Evolutionary conservation across 2,113 vertebrate species (phyloP).

Genomic region (Hiodon alosoides): DNA sequence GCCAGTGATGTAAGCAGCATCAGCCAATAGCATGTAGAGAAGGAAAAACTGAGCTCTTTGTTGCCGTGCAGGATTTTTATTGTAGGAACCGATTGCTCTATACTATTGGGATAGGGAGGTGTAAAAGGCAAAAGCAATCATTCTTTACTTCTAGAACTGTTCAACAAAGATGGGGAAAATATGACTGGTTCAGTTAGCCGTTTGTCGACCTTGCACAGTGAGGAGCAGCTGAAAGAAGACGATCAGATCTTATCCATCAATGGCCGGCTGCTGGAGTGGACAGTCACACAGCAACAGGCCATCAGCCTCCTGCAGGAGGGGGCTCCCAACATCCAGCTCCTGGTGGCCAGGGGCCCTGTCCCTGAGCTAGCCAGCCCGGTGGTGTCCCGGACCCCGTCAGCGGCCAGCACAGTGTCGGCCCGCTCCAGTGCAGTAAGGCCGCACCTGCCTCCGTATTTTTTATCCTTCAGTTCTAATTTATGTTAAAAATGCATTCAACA

Average conservation of each 20-base stretch:
- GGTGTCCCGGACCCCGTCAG: conserved; percentile 67
- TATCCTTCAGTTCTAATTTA: background rate
- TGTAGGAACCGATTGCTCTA: background rate
- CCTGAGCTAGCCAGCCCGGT: conserved; percentile 61
- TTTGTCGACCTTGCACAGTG: conserved; percentile 45
- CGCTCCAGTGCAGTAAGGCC: conserved; percentile 66
- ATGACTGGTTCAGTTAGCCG: background rate
- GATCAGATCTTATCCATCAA: conserved; percentile 83
- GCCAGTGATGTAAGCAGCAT: background rate
- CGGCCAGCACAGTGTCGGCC: conserved; percentile 69
- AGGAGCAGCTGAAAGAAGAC: conserved; percentile 75
- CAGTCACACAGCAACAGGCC: conserved; percentile 75
- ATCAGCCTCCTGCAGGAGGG: conserved; percentile 70
- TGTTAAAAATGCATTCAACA: no score
- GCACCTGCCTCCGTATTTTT: background rate
- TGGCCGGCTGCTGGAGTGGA: conserved; percentile 68
- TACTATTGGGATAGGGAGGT: background rate
- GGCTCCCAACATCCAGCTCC: conserved; percentile 67
- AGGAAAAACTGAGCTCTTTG: no score
- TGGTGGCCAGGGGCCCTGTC: conserved; percentile 68
- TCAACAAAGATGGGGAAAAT: background rate
- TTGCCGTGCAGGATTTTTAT: no score
- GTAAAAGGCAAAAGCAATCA: no score
- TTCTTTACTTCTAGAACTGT: no score
- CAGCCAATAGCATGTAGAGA: background rate